Conservation (phyloP, 2,797 vertebrate genomes). For the Mormyrus hasselquistii region DNA sequence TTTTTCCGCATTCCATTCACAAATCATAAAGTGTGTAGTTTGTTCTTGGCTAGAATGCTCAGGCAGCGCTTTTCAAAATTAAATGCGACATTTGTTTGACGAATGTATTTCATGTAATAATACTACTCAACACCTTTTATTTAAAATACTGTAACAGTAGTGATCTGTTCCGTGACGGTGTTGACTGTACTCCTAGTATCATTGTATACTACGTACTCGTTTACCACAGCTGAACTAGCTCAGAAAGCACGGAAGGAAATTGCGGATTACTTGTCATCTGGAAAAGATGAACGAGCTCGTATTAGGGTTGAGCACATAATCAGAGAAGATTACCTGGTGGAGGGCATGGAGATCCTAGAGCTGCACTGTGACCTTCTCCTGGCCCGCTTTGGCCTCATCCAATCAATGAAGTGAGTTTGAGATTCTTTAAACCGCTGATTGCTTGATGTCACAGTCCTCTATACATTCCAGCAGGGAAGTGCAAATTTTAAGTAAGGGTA, state of each 20-base stretch:
- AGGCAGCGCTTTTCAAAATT: not conserved
- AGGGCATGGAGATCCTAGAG: slow-evolving; percentile 98
- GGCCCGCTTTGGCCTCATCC: slow-evolving; percentile 90
- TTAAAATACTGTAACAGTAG: not conserved
- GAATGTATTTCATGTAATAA: not conserved
- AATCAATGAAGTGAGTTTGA: slow-evolving; percentile 88
- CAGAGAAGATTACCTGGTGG: slow-evolving; percentile 97
- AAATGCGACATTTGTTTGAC: not conserved
- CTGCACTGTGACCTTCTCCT: slow-evolving; percentile 91
- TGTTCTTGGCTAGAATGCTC: not conserved
- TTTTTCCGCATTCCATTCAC: not conserved
- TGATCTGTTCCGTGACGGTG: not conserved
- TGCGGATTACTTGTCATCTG: slow-evolving; percentile 86
- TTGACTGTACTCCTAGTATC: not conserved
- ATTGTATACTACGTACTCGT: not conserved
- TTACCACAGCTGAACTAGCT: slow-evolving; percentile 79
- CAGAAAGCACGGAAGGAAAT: slow-evolving; percentile 97
- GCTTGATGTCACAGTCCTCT: not conserved
- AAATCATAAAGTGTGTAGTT: not conserved
- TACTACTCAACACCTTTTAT: not conserved
- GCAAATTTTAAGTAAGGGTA: not conserved
- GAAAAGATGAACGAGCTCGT: slow-evolving; percentile 91
- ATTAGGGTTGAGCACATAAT: slow-evolving; percentile 98
- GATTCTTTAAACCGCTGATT: not conserved
- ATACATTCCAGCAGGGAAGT: too few relatives aligned